Evolutionary conservation across 1,140 invertebrate genomes (phyloP), one percentile per base, ranked within the genome.

Genomic region (Zaprionus nigranus): DNA sequence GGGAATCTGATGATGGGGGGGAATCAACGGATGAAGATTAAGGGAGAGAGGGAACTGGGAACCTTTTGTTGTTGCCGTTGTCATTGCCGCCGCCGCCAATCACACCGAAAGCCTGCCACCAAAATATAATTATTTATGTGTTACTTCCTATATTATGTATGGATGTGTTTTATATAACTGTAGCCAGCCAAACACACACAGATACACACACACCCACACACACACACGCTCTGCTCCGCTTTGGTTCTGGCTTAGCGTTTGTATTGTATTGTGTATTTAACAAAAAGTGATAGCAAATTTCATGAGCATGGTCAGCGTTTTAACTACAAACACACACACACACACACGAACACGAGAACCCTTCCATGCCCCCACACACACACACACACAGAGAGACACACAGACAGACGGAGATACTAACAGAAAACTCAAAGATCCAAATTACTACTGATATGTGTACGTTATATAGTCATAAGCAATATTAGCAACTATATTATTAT

Each of bases 401-500:
- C 40, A 73, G 56, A 30, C 28, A 34, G 9, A 17, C 40, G 6
- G n/a, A 71, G 73, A 49, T 9, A 49, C 15, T 6, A 58, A 57
- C 57, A 24, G 54, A 58, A 58, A 67, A 75, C 73, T 75, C 71
- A 80, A 74, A 75, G 78, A 87, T 87, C 73, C 84, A 88, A 88
- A 87, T 74, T 77, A 83, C 66, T 82, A 87, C 78, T 88, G 78
- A 87, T 81, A 88, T 81, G 70, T 84, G 81, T 87, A 87, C 75
- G 84, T 88, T 88, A 88, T 84, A 84, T 88, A 88, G 84, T 88
- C 81, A 90, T 88, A 88, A 88, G 84, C 84, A 88, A 88, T 87
- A 84, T 84, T 88, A 88, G 84, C 78, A 87, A 79, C 70, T 85
- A 84, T 85, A 84, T 81, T 78, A 63, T 69, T 74, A 80, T 56